phyloP scores from a whole-genome alignment of 2,113 vertebrate genomes.

The Fregetta grallaria region DNA sequence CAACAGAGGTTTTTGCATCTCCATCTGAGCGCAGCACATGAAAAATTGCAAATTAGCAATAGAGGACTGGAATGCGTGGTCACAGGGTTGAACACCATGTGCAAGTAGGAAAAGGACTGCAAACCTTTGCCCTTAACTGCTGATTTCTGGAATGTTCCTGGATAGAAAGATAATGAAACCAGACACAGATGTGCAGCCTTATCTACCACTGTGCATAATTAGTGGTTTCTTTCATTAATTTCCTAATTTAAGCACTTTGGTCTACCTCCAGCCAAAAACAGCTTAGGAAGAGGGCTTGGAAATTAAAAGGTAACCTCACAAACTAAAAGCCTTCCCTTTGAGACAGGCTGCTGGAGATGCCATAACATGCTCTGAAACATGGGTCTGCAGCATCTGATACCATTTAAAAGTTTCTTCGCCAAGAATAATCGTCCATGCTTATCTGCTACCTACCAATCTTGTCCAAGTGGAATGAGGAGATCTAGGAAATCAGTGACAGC shows the following conservation, averaged over 20 bases:
- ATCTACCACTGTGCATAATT: not conserved
- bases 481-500: not conserved
- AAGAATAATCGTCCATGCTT: not conserved
- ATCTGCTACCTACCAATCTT: not conserved
- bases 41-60: not conserved
- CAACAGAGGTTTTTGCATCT: not conserved
- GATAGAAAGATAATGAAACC: not conserved
- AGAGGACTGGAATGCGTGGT: not conserved
- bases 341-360: not conserved
- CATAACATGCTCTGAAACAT: accelerated
- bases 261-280: not conserved
- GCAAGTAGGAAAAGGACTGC: not conserved
- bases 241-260: not conserved
- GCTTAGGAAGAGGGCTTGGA: not conserved
- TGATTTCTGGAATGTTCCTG: constrained; percentile 15
- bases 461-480: not conserved
- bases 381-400: not conserved
- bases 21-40: not conserved
- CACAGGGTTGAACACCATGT: not conserved
- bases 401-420: not conserved
- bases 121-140: not conserved
- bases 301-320: not conserved
- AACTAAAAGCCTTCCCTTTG: not conserved
- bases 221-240: not conserved
- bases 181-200: not conserved